Percentiles rank a stretch among this genome's conserved stretches.
These are phyloP conservation scores for Lasioglossum figueresi DNA, from an alignment of 2,888 invertebrate genomes.

Conservation along the genomic window DNA sequence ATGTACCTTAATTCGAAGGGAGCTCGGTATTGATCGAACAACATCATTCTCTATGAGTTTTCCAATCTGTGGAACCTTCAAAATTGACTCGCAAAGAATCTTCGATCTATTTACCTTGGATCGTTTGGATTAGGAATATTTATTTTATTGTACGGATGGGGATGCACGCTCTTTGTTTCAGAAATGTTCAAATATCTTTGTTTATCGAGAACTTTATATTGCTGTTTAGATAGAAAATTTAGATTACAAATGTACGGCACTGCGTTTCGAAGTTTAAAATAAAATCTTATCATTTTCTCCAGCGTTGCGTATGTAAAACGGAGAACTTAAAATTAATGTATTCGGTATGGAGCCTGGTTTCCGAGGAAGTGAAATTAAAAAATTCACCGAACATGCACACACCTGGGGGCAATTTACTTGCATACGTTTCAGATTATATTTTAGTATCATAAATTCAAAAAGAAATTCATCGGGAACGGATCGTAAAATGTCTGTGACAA, in stretches of 20 bases:
- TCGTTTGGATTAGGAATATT: background rate
- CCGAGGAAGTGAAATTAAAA: background rate
- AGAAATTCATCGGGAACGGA: background rate
- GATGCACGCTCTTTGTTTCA: background rate
- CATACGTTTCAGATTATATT: background rate
- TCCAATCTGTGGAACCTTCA: background rate
- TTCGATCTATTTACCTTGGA: background rate
- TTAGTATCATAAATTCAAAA: background rate
- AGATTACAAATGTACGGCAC: too few species aligned
- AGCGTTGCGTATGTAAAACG: background rate
- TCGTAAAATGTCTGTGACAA: background rate
- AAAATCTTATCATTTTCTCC: background rate
- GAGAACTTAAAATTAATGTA: background rate
- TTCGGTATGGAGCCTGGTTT: background rate
- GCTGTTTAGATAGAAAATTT: too few species aligned
- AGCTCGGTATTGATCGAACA: background rate
- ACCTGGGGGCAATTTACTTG: background rate
- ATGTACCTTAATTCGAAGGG: background rate
- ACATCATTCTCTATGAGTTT: background rate
- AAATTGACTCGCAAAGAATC: background rate
- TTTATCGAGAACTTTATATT: too few species aligned
- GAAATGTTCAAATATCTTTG: background rate
- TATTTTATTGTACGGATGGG: background rate
- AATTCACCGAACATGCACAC: background rate
- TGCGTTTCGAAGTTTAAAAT: too few species aligned